phyloP scores from a whole-genome alignment of 2,113 vertebrate genomes.

The Amphiprion ocellaris region DNA sequence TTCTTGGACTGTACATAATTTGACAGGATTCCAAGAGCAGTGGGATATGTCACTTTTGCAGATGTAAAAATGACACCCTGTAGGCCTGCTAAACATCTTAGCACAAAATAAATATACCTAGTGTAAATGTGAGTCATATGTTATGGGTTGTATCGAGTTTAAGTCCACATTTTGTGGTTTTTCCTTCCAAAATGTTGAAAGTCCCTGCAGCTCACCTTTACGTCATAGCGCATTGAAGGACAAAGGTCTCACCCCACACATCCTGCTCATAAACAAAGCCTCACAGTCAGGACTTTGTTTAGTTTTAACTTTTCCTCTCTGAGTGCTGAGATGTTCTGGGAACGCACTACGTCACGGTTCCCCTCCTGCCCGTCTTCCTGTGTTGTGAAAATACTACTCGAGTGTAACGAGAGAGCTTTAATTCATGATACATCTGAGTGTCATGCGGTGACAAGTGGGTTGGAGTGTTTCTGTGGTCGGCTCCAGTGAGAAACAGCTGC shows the following conservation, averaged over 20 bases:
- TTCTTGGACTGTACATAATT: too few species aligned
- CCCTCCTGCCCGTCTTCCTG: constrained; percentile 54
- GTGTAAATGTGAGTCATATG: background rate
- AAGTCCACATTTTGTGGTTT: background rate
- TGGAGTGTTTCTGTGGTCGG: constrained; percentile 68
- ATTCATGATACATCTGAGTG: constrained; percentile 63
- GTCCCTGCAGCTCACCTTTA: constrained; percentile 46
- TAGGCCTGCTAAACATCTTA: background rate
- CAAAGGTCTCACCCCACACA: constrained; percentile 63
- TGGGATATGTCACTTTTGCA: too few species aligned
- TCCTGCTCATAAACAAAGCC: constrained; percentile 71
- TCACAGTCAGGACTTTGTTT: constrained; percentile 70
- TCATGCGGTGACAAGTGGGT: constrained; percentile 43
- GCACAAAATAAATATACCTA: constrained; percentile 3
- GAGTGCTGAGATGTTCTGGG: constrained; percentile 50
- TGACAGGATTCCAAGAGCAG: too few species aligned
- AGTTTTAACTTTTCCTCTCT: constrained; percentile 58
- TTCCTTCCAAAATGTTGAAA: constrained; percentile 31
- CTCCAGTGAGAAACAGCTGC: constrained; percentile 65
- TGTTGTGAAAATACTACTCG: constrained; percentile 62
- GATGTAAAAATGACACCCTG: too few species aligned
- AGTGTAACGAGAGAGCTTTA: constrained; percentile 54
- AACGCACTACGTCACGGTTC: constrained; percentile 58
- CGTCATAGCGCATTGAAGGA: constrained; percentile 48
- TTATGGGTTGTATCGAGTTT: constrained; percentile 5